phyloP scores from a whole-genome alignment of 2,113 vertebrate species.

The Poeciliopsis retropinna region DNA sequence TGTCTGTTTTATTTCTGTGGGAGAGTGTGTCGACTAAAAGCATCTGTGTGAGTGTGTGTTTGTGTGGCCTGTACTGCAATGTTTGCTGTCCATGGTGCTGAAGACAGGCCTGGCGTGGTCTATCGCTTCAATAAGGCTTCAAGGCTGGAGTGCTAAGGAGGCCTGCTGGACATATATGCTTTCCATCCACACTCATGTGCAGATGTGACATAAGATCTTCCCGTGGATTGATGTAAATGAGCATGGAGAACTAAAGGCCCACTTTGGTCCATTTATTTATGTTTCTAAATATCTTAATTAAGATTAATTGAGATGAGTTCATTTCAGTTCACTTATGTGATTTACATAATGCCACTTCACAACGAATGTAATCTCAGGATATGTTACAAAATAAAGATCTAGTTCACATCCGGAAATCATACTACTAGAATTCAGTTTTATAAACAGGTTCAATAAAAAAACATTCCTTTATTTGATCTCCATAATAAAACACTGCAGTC shows the following conservation, averaged over 20 bases:
- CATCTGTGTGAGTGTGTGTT: conserved; percentile 47
- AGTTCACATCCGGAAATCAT: background rate
- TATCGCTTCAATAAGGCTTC: conserved; percentile 53
- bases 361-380: background rate
- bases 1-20: conserved; percentile 13
- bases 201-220: conserved; percentile 39
- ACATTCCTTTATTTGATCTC: background rate
- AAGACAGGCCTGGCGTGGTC: conserved; percentile 65
- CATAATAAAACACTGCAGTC: too few species aligned
- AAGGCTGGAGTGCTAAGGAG: conserved; percentile 25
- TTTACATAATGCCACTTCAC: background rate
- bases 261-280: conserved; percentile 32
- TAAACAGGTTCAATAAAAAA: background rate
- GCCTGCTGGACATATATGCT: conserved; percentile 34
- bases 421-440: background rate
- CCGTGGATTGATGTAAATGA: conserved; percentile 46
- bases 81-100: conserved; percentile 75
- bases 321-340: background rate
- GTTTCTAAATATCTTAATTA: background rate
- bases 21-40: conserved; percentile 30
- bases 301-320: too few species aligned
- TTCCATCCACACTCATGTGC: background rate
- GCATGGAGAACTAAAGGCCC: conserved; percentile 10
- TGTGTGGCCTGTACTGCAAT: conserved; percentile 65
- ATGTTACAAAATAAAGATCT: background rate